Evolutionary conservation across 2,888 invertebrate species (phyloP), one percentile per base, ranked within the genome.

Genomic region (Ischnus inquisitorius): DNA sequence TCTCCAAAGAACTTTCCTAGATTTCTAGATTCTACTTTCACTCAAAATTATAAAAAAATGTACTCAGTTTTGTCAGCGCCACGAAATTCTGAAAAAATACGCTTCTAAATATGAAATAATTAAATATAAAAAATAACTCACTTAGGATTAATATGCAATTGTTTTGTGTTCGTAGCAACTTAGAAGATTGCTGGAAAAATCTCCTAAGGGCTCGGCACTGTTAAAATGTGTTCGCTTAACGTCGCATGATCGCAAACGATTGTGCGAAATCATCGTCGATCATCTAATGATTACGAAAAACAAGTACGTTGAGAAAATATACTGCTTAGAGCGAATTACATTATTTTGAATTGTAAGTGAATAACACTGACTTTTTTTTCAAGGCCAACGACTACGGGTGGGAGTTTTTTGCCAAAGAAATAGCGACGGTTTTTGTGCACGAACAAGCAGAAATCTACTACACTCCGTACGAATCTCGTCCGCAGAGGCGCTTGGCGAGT

Each of bases 361-460:
- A 39, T 39, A 39, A 64, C 12, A 16, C 39, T 64, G n/a, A n/a
- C n/a, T 39, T 16, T 8, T 62, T 5, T 54, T 43, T 25, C 25
- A 8, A 76, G 76, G n/a, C 5, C 67, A n/a, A 46, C 22, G 4
- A 43, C n/a, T 8, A 46, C 39, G 0, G 67, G 67, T 43, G 54
- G 65, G 8, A 16, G 19, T 76, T 67, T 57, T 76, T 65, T 60
- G 28, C 74, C 8, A 39, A 14, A 1, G 74, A 68, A 19, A 80
- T 75, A 25, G 28, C 34, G 12, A 12, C 60, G 1, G 46, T 80
- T 12, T 67, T 75, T 22, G 10, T 19, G 14, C 43, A 68, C 19
- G 80, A 75, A 46, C 60, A 80, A 39, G 19, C 25, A 16, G 68
- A 34, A 5, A 46, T 19, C 2, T 80, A 80, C 28, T 80, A 67